phyloP scores from a whole-genome alignment of 2,888 invertebrate genomes.

The Pammene fasciana region DNA sequence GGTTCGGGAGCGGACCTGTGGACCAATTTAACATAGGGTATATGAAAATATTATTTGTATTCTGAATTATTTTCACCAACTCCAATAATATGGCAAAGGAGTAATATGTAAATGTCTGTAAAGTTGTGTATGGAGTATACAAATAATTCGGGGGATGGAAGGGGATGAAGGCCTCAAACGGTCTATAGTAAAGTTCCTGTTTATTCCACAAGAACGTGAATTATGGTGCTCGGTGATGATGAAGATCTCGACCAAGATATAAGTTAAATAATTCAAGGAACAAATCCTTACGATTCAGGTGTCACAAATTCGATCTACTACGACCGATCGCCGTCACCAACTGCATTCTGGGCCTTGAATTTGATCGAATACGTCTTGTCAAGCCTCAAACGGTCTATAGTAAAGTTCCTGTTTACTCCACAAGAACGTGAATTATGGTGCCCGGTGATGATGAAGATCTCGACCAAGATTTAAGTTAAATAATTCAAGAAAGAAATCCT shows the following conservation, averaged over 20 bases:
- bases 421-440: constrained; percentile 49
- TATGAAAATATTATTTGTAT: not conserved
- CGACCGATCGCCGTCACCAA: constrained; percentile 65
- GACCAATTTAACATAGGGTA: not conserved
- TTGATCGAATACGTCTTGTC: constrained; percentile 63
- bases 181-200: constrained; percentile 62
- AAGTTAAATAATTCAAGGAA: not conserved
- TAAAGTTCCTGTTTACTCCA: constrained; percentile 62
- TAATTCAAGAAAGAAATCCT: constrained; percentile 47
- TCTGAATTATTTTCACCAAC: too few species aligned
- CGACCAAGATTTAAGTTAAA: constrained; percentile 45
- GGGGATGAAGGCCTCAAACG: constrained; percentile 64
- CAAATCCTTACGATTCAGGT: constrained; percentile 69
- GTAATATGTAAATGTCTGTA: too few species aligned
- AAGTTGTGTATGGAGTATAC: too few species aligned
- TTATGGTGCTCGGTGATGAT: constrained; percentile 65
- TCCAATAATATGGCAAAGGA: too few species aligned
- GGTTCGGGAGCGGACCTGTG: constrained; percentile 66
- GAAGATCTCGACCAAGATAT: constrained; percentile 60
- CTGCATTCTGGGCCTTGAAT: constrained; percentile 70
- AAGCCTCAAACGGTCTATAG: constrained; percentile 64
- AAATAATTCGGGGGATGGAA: too few species aligned
- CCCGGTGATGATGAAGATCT: constrained; percentile 63
- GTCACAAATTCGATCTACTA: constrained; percentile 58
- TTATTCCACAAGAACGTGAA: constrained; percentile 70